Evolutionary conservation across 2,797 vertebrate species (phyloP), one percentile per base, ranked within the genome.

Genomic region (Psittacula echo): DNA sequence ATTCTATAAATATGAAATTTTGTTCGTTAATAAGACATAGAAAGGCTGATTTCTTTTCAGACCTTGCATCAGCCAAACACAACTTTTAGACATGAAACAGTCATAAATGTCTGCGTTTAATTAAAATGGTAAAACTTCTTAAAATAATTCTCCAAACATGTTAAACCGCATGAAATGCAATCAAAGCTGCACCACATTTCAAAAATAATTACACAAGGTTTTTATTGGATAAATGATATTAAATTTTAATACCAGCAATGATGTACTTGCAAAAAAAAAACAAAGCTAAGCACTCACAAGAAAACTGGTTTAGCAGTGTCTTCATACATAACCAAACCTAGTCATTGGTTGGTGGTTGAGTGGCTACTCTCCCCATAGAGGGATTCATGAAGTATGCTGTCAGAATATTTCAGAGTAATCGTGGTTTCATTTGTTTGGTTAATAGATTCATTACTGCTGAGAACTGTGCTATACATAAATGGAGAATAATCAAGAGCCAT

Each of bases 81-180:
- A 96, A 88, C 94, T 95, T 95, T 92, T 89, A 95, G 95, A 90
- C 61, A 37, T 7, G 61, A 97, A 97, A 93, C 62, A 93, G 95
- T 95, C 96, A 91, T 73, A 97, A 97, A 93, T 86, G 95, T 95
- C 97, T 97, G 97, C 77, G 92, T 95, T 97, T 95, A 94, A 96
- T 96, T 92, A 97, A 97, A 97, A 91, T 86, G 84, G 73, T 85
- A 90, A 93, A 92, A 96, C 53, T 95, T 96, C 94, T 96, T 96
- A 97, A 96, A 97, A 97, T 96, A 95, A 95, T 97, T 96, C 75
- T 72, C 66, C 62, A 95, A 97, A 95, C 86, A 96, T 77, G 84
- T 92, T 94, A 95, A 95, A 92, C 90, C 91, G 95, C 91, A 97
- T 91, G 86, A 97, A 97, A 96, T 94, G 30, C 85, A 96, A 89